phyloP scores from a whole-genome alignment of 2,888 invertebrate species.

The Ophonus ardosiacus region DNA sequence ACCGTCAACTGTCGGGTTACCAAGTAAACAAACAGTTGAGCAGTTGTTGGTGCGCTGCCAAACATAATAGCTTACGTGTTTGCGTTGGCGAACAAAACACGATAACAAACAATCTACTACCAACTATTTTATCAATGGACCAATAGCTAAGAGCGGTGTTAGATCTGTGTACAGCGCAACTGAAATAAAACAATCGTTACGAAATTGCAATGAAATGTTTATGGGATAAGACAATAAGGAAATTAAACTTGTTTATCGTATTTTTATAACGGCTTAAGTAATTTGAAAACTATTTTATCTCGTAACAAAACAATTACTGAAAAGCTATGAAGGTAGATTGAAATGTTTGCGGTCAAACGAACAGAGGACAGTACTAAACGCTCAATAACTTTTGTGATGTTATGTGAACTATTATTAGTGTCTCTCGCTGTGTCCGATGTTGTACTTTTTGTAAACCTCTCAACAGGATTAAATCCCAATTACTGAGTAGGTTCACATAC shows the following conservation, averaged over 20 bases:
- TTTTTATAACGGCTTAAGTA: too few relatives aligned
- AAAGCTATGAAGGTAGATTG: too few relatives aligned
- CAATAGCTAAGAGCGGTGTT: not conserved
- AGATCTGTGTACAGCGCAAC: not conserved
- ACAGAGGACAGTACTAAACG: too few relatives aligned
- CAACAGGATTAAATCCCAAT: too few relatives aligned
- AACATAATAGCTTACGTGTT: slow-evolving; percentile 1
- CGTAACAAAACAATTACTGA: too few relatives aligned
- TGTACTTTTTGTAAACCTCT: too few relatives aligned
- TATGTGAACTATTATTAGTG: too few relatives aligned
- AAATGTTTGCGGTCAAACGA: too few relatives aligned
- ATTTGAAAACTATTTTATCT: too few relatives aligned
- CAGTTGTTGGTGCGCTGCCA: not conserved
- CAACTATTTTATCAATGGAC: slow-evolving; percentile 36
- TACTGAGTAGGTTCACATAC: too few relatives aligned
- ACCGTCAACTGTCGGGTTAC: not conserved
- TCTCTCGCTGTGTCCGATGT: too few relatives aligned
- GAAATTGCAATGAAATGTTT: not conserved
- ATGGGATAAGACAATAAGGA: not conserved
- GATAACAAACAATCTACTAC: slow-evolving; percentile 19
- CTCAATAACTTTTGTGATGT: too few relatives aligned
- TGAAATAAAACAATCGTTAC: not conserved
- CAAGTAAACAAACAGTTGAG: not conserved
- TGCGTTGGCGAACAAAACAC: slow-evolving; percentile 3
- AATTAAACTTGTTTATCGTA: not conserved